Percentiles rank a stretch among this genome's conserved stretches.
phyloP scores from a whole-genome alignment of 2,797 vertebrate species.

The Amazona ochrocephala region DNA sequence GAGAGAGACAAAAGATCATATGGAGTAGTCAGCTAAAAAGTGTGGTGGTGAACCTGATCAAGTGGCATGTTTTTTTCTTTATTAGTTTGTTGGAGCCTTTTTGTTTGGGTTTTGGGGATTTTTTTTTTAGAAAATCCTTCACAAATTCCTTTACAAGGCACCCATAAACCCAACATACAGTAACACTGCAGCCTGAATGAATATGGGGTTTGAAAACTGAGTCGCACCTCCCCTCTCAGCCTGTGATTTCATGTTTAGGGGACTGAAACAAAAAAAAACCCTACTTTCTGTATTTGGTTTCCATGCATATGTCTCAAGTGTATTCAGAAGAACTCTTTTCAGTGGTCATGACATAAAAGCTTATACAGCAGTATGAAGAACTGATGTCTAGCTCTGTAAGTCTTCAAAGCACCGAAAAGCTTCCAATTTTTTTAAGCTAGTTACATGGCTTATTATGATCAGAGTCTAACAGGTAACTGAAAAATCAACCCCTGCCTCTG shows the following conservation, averaged over 20 bases:
- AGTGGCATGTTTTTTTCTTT: background rate
- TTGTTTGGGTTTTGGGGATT: background rate
- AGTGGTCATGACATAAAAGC: background rate
- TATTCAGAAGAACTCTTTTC: slow-evolving; percentile 15
- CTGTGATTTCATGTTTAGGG: background rate
- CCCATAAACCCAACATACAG: background rate
- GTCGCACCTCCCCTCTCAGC: background rate
- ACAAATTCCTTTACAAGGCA: background rate
- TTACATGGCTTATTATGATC: background rate
- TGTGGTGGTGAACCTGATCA: slow-evolving; percentile 1
- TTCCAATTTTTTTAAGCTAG: background rate
- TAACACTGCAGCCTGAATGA: background rate
- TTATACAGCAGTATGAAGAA: background rate
- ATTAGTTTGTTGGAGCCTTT: background rate
- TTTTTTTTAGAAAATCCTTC: background rate
- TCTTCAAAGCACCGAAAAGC: background rate
- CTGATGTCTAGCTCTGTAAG: background rate
- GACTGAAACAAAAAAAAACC: background rate
- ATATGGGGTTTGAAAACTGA: background rate
- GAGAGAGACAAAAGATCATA: slow-evolving; percentile 67
- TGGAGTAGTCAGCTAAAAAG: slow-evolving; percentile 49
- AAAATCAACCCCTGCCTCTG: background rate
- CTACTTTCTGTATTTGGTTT: background rate
- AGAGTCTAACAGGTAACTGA: background rate
- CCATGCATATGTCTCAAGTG: background rate